Evolutionary conservation across 2,888 invertebrate species (phyloP), one percentile per base, ranked within the genome.

Genomic region (Eupithecia pulchellata): DNA sequence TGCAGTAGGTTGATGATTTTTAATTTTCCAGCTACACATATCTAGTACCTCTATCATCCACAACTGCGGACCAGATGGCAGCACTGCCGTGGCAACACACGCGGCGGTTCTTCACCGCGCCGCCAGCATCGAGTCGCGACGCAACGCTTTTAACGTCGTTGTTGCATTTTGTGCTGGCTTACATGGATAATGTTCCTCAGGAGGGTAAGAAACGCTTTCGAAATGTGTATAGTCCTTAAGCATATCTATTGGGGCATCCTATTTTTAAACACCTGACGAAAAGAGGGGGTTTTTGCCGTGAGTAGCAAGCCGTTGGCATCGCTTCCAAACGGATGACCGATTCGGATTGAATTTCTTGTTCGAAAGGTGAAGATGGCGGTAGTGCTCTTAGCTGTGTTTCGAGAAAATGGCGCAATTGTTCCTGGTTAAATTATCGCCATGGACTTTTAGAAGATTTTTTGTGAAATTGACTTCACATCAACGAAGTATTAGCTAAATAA

Each of bases 121-220:
- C 96, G 61, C 97, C 97, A 0, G 95, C 96, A 0, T 96, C 95
- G 63, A 90, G 95, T 63, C 95, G 96, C 52, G 97, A 97, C 83
- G 94, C 95, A 27, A 87, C 94, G 25, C 86, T 97, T 34, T 92
- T 97, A 63, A 90, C 94, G 4, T 86, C 94, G 36, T 88, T 93
- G 65, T 77, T 93, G 74, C 87, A 88, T 55, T 92, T 92, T 72
- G 82, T 92, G 47, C 71, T 89, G 4, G 80, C 83, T 1, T 93
- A 88, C 52, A 89, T 92, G 86, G 91, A 92, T 65, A 86, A 87
- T 70, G 83, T 90, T n/a, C 86, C 89, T 17, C 77, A 75, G 58
- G 74, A 80, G 57, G 89, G 93, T 93, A 69, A 58, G 34, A 14
- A 27, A 29, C n/a, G 29, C 4, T 47, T 34, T n/a, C 2, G 32